A percentile compares a stretch with the other conserved stretches of the same genome.
phyloP scores from a whole-genome alignment of 2,888 invertebrate species.

The Dinocampus coccinellae region DNA sequence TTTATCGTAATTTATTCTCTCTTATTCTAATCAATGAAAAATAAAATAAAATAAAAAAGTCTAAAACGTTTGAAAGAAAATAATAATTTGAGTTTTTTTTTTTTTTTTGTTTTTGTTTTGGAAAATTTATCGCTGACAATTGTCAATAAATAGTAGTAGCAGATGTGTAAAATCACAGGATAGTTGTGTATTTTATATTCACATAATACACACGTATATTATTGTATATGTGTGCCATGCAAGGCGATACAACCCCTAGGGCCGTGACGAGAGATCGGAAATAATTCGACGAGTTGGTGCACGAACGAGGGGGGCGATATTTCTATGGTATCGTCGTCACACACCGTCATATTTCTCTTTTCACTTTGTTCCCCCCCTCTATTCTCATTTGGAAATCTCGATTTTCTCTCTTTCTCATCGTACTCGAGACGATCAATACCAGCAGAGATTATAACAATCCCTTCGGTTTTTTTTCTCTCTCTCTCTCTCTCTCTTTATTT shows the following conservation, averaged over 20 bases:
- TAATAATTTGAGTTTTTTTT: constrained; percentile 7
- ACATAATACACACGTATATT: not conserved
- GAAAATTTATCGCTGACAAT: not conserved
- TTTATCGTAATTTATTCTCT: too few species aligned
- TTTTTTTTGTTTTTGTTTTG: not conserved
- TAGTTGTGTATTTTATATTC: constrained; percentile 47
- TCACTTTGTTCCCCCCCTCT: constrained; percentile 29
- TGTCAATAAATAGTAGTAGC: constrained; percentile 49
- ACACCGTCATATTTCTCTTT: constrained; percentile 17
- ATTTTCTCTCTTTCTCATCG: constrained; percentile 37
- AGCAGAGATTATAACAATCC: not conserved
- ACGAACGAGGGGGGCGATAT: not conserved
- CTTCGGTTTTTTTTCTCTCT: not conserved
- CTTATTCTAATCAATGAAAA: too few species aligned
- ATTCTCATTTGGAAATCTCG: too few species aligned
- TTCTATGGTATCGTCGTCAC: constrained; percentile 31
- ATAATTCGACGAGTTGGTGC: constrained; percentile 25
- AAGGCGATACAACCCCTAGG: constrained; percentile 52
- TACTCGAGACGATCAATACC: constrained; percentile 16
- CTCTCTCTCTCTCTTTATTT: not conserved
- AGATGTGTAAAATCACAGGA: constrained; percentile 63
- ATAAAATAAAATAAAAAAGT: too few species aligned
- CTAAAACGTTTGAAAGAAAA: too few species aligned
- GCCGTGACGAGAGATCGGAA: constrained; percentile 54
- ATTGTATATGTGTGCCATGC: not conserved